Evolutionary conservation across 2,113 vertebrate genomes (phyloP).

Genomic region (Coturnix japonica): DNA sequence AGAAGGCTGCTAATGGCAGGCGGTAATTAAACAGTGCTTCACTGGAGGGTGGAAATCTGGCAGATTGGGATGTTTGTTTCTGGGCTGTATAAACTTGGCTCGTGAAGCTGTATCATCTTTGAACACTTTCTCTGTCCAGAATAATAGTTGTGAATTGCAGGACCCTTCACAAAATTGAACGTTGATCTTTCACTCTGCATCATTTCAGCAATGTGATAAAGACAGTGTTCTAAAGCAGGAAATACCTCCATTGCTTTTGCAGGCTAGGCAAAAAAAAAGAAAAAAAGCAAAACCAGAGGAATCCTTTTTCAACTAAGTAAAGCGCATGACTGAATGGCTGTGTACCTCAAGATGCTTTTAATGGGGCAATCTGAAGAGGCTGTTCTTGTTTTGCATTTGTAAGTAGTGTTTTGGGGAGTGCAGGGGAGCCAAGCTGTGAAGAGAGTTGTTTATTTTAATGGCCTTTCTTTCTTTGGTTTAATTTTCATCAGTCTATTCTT

Average conservation of each 20-base stretch:
- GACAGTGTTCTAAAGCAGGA: background rate
- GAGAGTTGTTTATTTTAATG: background rate
- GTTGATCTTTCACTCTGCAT: fast-evolving
- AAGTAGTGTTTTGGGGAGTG: background rate
- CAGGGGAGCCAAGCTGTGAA: background rate
- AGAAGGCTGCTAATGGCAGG: background rate
- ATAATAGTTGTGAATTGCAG: background rate
- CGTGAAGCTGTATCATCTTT: slow-evolving; percentile 29
- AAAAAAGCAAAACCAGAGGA: background rate
- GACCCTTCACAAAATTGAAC: background rate
- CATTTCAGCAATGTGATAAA: background rate
- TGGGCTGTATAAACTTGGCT: slow-evolving; percentile 40
- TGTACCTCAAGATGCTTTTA: background rate
- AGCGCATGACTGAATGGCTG: background rate
- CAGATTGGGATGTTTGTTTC: slow-evolving; percentile 23
- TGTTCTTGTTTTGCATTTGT: background rate
- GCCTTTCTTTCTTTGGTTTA: background rate
- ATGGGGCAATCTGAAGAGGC: background rate
- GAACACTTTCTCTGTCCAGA: slow-evolving; percentile 19
- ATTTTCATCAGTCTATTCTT: slow-evolving; percentile 8
- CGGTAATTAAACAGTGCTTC: slow-evolving; percentile 19
- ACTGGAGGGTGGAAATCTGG: background rate
- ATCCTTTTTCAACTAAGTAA: background rate
- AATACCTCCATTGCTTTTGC: background rate
- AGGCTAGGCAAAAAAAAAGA: background rate